These are phyloP conservation scores for Epistrophe eligans DNA, from an alignment of 2,888 invertebrate species.

Conservation along the genomic window DNA sequence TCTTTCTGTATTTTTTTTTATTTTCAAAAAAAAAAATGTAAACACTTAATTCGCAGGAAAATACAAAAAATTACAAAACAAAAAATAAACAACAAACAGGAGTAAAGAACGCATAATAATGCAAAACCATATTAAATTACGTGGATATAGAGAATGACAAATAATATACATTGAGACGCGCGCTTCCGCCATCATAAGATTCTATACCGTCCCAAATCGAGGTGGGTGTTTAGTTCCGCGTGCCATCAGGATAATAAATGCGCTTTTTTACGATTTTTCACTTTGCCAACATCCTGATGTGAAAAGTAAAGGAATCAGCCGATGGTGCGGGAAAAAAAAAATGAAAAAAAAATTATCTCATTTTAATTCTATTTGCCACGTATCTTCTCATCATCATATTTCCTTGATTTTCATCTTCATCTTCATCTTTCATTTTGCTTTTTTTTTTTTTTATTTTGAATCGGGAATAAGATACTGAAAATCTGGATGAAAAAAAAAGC, in stretches of 20 bases:
- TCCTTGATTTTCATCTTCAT: slow-evolving; percentile 78
- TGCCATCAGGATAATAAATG: slow-evolving; percentile 72
- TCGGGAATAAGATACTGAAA: slow-evolving; percentile 54
- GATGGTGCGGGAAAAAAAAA: neutral
- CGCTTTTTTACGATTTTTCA: slow-evolving; percentile 64
- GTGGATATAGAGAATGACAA: slow-evolving; percentile 76
- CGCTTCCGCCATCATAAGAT: slow-evolving; percentile 42
- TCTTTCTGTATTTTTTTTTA: slow-evolving; percentile 56
- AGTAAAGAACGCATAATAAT: slow-evolving; percentile 73
- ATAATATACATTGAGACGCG: slow-evolving; percentile 74
- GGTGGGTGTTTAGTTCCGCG: slow-evolving; percentile 75
- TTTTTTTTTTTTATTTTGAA: slow-evolving; percentile 20
- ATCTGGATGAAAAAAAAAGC: slow-evolving; percentile 19
- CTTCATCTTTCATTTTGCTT: slow-evolving; percentile 55
- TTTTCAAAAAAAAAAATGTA: slow-evolving; percentile 54
- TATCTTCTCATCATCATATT: slow-evolving; percentile 77
- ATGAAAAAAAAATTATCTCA: slow-evolving; percentile 75
- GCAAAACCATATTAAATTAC: slow-evolving; percentile 77
- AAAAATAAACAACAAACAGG: slow-evolving; percentile 52
- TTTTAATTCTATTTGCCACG: slow-evolving; percentile 78
- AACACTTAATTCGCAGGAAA: slow-evolving; percentile 74
- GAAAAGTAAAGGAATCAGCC: slow-evolving; percentile 17
- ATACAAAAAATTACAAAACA: slow-evolving; percentile 36
- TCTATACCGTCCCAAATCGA: slow-evolving; percentile 51
- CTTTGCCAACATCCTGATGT: slow-evolving; percentile 18